Percentiles rank a stretch among this genome's conserved stretches.
These are phyloP conservation scores for Microdon myrmicae DNA, from an alignment of 2,888 invertebrate species.

Conservation along the genomic window DNA sequence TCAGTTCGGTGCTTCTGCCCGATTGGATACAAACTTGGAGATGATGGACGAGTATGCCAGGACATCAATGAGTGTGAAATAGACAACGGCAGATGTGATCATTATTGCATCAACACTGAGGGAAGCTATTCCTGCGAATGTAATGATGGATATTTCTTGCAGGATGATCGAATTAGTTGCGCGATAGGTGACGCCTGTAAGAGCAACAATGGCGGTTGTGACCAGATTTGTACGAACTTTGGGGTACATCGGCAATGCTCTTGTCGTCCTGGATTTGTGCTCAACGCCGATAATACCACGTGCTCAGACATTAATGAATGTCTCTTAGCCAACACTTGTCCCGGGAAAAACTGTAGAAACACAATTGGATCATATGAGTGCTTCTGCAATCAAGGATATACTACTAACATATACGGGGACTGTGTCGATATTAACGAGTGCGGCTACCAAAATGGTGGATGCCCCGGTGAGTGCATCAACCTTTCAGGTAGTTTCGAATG, in stretches of 20 bases:
- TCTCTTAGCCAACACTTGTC: conserved; percentile 67
- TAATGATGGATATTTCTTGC: conserved; percentile 62
- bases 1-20: conserved; percentile 67
- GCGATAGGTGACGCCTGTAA: conserved; percentile 67
- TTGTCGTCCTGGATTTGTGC: conserved; percentile 67
- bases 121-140: conserved; percentile 70
- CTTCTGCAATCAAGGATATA: conserved; percentile 71
- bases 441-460: conserved; percentile 63
- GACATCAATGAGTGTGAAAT: conserved; percentile 69
- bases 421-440: conserved; percentile 72
- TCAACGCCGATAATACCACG: conserved; percentile 56
- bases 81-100: conserved; percentile 64
- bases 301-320: conserved; percentile 70
- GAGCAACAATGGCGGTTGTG: conserved; percentile 67
- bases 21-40: conserved; percentile 62
- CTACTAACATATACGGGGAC: conserved; percentile 66
- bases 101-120: conserved; percentile 66
- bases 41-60: conserved; percentile 66
- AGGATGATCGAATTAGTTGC: conserved; percentile 60
- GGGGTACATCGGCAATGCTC: conserved; percentile 55
- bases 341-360: conserved; percentile 69
- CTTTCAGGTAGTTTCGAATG: conserved; percentile 68
- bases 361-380: conserved; percentile 70
- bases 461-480: conserved; percentile 66
- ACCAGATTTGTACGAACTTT: conserved; percentile 65